Conservation (phyloP, 2,888 invertebrate genomes). For the Empis stercorea region DNA sequence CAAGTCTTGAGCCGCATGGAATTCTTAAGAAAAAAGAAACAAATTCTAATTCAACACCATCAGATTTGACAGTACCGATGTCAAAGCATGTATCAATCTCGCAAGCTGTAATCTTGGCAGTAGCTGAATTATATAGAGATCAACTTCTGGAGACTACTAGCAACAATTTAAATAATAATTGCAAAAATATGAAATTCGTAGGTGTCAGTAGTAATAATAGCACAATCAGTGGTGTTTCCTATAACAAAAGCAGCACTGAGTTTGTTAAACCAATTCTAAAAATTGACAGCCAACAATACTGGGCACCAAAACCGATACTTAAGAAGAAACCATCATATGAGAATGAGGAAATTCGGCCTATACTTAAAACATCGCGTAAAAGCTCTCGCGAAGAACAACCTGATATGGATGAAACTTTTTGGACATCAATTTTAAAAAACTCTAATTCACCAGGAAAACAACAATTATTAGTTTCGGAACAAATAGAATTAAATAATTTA, state of each 20-base stretch:
- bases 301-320: conserved; percentile 60
- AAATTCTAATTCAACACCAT: conserved; percentile 34
- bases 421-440: conserved; percentile 28
- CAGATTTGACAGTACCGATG: conserved; percentile 26
- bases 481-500: conserved; percentile 11
- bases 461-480: conserved; percentile 21
- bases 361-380: conserved; percentile 60
- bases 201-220: conserved; percentile 3
- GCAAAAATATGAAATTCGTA: conserved; percentile 6
- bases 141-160: conserved; percentile 18
- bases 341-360: conserved; percentile 60
- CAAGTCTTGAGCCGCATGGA: conserved; percentile 51
- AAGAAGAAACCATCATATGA: conserved; percentile 76
- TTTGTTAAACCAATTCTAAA: conserved; percentile 67
- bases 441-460: conserved; percentile 32
- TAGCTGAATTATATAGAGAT: conserved; percentile 40
- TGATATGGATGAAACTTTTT: conserved; percentile 7
- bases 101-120: conserved; percentile 34
- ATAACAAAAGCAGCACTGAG: conserved; percentile 17
- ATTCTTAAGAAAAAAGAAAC: conserved; percentile 56
- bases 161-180: conserved; percentile 12
- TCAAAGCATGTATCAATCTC: conserved; percentile 36
- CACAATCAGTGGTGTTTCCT: conserved; percentile 14
- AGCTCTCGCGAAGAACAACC: conserved; percentile 49
- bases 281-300: conserved; percentile 53